Evolutionary conservation across 2,888 invertebrate species (phyloP).

Genomic region (Dicyrtoma fusca): DNA sequence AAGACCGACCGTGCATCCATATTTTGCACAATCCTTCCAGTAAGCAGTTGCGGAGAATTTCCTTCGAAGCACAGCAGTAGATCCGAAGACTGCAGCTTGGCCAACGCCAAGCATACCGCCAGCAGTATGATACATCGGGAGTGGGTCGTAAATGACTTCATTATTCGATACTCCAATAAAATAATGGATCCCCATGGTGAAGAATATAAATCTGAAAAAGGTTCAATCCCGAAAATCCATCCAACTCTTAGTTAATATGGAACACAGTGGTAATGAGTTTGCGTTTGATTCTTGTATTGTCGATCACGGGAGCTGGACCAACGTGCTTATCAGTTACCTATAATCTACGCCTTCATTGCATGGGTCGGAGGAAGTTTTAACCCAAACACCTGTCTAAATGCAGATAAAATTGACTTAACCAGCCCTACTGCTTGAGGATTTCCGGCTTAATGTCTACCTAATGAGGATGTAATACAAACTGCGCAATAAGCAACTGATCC

Average conservation of each 20-base stretch:
- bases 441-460: no score
- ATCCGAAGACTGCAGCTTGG: slow-evolving; percentile 60
- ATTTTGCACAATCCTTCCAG: slow-evolving; percentile 65
- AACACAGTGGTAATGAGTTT: no score
- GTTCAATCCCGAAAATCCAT: slow-evolving; percentile 9
- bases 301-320: no score
- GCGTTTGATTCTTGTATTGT: no score
- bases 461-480: no score
- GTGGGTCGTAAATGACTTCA: slow-evolving; percentile 65
- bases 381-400: no score
- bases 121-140: slow-evolving; percentile 67
- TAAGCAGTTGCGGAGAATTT: slow-evolving; percentile 66
- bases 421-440: no score
- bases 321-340: no score
- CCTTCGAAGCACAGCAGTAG: slow-evolving; percentile 62
- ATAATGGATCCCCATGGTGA: slow-evolving; percentile 58
- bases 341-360: no score
- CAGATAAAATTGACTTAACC: no score
- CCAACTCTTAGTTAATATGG: background rate
- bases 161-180: slow-evolving; percentile 58
- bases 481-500: no score
- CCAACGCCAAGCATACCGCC: slow-evolving; percentile 63
- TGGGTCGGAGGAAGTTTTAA: no score
- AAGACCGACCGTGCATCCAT: slow-evolving; percentile 63
- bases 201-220: slow-evolving; percentile 54